Conservation (phyloP, 2,888 invertebrate genomes). For the Halictus quadricinctus region DNA sequence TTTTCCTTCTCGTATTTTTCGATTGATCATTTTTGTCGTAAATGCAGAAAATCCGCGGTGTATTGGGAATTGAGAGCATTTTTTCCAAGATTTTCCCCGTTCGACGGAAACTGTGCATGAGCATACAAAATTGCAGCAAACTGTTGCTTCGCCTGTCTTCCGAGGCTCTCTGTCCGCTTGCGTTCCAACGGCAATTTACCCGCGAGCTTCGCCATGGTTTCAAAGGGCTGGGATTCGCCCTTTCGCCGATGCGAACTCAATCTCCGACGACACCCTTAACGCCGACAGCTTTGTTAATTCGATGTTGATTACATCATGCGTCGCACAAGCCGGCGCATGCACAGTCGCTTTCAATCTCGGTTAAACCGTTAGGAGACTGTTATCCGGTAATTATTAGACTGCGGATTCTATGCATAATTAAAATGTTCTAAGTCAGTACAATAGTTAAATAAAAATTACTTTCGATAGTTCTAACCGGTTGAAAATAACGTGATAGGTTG, state of each 20-base stretch:
- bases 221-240: neutral
- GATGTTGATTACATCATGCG: conserved; percentile 32
- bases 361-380: conserved; percentile 16
- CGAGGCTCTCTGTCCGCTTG: neutral
- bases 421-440: too few relatives aligned
- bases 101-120: too few relatives aligned
- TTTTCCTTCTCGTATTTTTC: too few relatives aligned
- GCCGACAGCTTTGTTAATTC: conserved; percentile 48
- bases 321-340: conserved; percentile 28
- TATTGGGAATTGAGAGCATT: too few relatives aligned
- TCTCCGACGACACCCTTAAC: conserved; percentile 40
- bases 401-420: too few relatives aligned
- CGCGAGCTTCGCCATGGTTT: neutral
- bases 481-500: too few relatives aligned
- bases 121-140: neutral
- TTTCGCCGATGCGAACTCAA: conserved; percentile 9
- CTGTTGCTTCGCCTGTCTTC: neutral
- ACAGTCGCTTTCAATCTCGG: conserved; percentile 35
- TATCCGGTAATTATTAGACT: neutral
- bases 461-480: too few relatives aligned
- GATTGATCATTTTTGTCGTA: too few relatives aligned
- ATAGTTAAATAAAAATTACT: too few relatives aligned
- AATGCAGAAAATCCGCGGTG: too few relatives aligned
- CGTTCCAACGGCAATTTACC: neutral
- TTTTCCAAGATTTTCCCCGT: too few relatives aligned